Percentiles rank a stretch among this genome's conserved stretches.
Evolutionary conservation across 2,888 invertebrate species (phyloP).

Genomic region (Acleris holmiana): DNA sequence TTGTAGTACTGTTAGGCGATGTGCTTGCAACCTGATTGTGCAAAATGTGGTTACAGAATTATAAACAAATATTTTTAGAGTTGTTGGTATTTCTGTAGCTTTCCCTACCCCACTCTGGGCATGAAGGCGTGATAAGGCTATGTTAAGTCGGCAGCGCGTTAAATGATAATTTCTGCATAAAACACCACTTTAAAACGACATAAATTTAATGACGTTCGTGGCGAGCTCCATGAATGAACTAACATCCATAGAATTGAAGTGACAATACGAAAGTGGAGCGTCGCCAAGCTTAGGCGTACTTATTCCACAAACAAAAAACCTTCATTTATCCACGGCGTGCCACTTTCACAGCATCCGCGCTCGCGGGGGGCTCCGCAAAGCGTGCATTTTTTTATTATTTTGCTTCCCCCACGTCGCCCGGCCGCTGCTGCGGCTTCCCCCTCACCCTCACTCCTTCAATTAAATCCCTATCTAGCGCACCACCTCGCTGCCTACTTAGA

Average conservation of each 20-base stretch:
- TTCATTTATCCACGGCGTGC: slow-evolving; percentile 83
- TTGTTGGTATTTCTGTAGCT: too few relatives aligned
- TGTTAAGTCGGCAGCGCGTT: slow-evolving; percentile 37
- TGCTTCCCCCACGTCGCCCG: slow-evolving; percentile 61
- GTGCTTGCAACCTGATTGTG: too few relatives aligned
- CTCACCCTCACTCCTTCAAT: slow-evolving; percentile 73
- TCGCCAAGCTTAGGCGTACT: slow-evolving; percentile 71
- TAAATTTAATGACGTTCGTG: slow-evolving; percentile 68
- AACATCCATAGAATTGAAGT: slow-evolving; percentile 76
- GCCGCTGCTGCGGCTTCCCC: slow-evolving; percentile 61
- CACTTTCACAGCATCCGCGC: slow-evolving; percentile 83
- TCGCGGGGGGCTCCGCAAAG: slow-evolving; percentile 72
- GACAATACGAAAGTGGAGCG: slow-evolving; percentile 80
- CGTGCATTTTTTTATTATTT: slow-evolving; percentile 79
- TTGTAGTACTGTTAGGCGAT: too few relatives aligned
- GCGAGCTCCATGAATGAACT: slow-evolving; percentile 68
- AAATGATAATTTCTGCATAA: slow-evolving; percentile 50
- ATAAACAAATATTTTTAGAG: too few relatives aligned
- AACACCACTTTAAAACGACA: slow-evolving; percentile 52
- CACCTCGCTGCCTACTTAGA: slow-evolving; percentile 78
- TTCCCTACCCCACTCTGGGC: too few relatives aligned
- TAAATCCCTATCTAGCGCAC: slow-evolving; percentile 79
- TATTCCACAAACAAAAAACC: slow-evolving; percentile 79
- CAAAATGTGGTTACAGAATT: too few relatives aligned
- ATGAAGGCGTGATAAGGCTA: too few relatives aligned